Evolutionary conservation across 2,888 invertebrate species (phyloP).

Genomic region (Petrolisthes manimaculis): DNA sequence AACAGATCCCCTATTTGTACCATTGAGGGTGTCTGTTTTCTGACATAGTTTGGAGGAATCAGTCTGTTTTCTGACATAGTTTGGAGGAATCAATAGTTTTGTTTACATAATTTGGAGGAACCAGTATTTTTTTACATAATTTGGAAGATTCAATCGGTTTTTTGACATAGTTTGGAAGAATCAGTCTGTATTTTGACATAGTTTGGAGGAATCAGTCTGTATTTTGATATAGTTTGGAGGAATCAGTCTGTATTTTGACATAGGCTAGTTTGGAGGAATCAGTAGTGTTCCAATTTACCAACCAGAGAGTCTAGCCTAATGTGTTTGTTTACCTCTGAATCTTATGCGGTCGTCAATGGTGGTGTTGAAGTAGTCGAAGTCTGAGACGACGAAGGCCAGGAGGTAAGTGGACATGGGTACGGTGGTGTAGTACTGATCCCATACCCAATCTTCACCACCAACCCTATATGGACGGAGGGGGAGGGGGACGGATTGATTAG

Average conservation of each 20-base stretch:
- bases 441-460: slow-evolving; percentile 56
- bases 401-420: slow-evolving; percentile 94
- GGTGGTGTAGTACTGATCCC: slow-evolving; percentile 58
- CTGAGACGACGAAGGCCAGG: slow-evolving; percentile 85
- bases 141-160: background rate
- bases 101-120: background rate
- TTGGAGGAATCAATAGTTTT: background rate
- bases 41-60: no score
- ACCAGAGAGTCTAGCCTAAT: background rate
- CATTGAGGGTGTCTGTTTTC: no score
- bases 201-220: background rate
- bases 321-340: slow-evolving; percentile 55
- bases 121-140: background rate
- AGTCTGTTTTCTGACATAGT: no score
- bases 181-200: no score
- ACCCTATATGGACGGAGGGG: slow-evolving; percentile 26
- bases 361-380: slow-evolving; percentile 73
- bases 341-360: slow-evolving; percentile 42
- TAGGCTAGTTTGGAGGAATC: no score
- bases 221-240: no score
- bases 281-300: background rate
- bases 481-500: no score
- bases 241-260: no score
- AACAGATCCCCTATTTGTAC: no score
- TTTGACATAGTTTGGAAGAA: no score